phyloP scores from a whole-genome alignment of 2,113 vertebrate species.

The Cinclus mexicanus region DNA sequence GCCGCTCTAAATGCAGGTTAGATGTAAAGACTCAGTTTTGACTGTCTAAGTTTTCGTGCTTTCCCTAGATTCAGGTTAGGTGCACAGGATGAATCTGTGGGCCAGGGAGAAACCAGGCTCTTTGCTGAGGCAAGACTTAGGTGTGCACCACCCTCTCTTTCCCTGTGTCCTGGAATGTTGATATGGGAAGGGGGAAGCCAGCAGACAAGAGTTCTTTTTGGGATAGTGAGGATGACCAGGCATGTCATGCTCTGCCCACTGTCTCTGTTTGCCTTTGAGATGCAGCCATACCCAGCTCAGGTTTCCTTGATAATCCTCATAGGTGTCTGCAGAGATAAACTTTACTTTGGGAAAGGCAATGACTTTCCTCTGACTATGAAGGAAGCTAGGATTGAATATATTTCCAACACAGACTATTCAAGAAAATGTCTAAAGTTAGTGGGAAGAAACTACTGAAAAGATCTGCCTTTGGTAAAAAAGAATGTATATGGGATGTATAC shows the following conservation, averaged over 20 bases:
- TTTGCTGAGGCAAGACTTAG: not conserved
- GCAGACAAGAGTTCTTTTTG: not conserved
- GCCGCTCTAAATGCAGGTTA: not conserved
- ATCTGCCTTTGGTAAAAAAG: not conserved
- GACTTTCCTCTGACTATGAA: not conserved
- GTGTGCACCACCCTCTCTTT: not conserved
- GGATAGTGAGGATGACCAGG: not conserved
- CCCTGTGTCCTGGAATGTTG: no score
- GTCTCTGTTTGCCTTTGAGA: not conserved
- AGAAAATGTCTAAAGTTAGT: not conserved
- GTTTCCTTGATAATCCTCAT: not conserved
- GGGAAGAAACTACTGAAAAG: not conserved
- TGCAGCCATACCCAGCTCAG: not conserved
- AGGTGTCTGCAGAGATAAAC: not conserved
- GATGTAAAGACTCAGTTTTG: not conserved
- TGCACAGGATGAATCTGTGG: not conserved
- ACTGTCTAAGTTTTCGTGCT: not conserved
- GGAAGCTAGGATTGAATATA: not conserved
- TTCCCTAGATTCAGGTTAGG: not conserved
- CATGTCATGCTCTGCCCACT: not conserved
- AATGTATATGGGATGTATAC: not conserved
- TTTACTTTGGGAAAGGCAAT: not conserved
- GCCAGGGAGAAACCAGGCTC: not conserved
- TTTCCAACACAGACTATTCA: not conserved
- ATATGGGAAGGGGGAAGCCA: accelerated